Evolutionary conservation across 2,888 invertebrate genomes (phyloP).

Genomic region (Lasioglossum leucozonium): DNA sequence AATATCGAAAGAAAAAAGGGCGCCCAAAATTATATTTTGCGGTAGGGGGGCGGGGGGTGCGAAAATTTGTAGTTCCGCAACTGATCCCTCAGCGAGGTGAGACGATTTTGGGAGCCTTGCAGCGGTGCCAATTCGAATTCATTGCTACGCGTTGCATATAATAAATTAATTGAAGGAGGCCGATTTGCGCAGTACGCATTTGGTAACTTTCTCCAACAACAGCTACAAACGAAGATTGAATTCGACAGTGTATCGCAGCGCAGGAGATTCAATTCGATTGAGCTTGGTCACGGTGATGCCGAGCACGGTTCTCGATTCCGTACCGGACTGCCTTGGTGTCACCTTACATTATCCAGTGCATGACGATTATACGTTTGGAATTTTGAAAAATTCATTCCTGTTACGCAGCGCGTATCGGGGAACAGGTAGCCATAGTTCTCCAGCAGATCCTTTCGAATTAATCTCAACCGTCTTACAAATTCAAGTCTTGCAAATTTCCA

Average conservation of each 20-base stretch:
- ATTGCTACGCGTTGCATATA: background rate
- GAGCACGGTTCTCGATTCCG: conserved; percentile 57
- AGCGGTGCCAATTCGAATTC: too few species aligned
- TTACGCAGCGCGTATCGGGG: conserved; percentile 49
- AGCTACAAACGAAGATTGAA: background rate
- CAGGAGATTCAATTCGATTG: conserved; percentile 13
- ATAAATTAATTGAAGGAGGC: background rate
- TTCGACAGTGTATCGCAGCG: conserved; percentile 7
- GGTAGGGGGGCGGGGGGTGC: too few species aligned
- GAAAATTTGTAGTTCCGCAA: too few species aligned
- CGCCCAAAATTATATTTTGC: too few species aligned
- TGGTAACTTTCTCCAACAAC: background rate
- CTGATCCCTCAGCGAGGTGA: too few species aligned
- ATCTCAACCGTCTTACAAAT: background rate
- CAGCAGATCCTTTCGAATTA: background rate
- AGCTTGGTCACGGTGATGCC: conserved; percentile 27
- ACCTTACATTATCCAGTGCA: conserved; percentile 77
- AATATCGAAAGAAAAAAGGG: too few species aligned
- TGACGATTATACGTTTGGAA: conserved; percentile 73
- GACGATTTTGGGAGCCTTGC: too few species aligned
- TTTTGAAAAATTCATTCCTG: conserved; percentile 68
- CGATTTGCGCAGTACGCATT: background rate
- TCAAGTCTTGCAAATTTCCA: background rate
- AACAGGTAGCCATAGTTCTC: conserved; percentile 14
- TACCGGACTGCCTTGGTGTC: conserved; percentile 73